Percentiles rank a stretch among this genome's conserved stretches.
Evolutionary conservation across 2,888 invertebrate species (phyloP).

Genomic region (Altica lythri): DNA sequence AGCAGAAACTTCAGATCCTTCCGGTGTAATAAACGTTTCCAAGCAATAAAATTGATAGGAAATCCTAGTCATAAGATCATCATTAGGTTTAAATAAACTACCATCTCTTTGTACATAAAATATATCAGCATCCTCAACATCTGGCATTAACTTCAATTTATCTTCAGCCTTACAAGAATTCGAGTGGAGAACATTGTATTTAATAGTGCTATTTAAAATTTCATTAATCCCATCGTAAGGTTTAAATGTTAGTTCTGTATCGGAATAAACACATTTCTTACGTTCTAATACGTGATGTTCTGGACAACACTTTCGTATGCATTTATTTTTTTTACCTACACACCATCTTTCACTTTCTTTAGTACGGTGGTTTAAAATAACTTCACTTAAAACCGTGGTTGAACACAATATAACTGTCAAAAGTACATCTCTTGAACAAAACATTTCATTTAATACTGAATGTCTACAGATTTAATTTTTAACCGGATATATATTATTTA

Average conservation of each 20-base stretch:
- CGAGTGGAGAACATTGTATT: conserved; percentile 34
- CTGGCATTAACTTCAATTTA: conserved; percentile 29
- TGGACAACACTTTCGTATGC: conserved; percentile 41
- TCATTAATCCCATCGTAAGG: conserved; percentile 31
- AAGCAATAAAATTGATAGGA: conserved; percentile 35
- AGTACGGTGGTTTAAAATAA: conserved; percentile 27
- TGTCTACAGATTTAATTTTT: conserved; percentile 7
- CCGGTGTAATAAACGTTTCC: conserved; percentile 23
- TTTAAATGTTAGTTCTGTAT: conserved; percentile 27
- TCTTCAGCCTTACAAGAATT: conserved; percentile 24
- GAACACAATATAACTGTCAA: conserved; percentile 6
- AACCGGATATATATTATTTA: conserved; percentile 11
- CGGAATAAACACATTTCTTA: conserved; percentile 26
- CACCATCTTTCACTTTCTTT: conserved; percentile 29
- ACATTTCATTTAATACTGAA: conserved; percentile 6
- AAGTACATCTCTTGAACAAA: not conserved
- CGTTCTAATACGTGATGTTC: conserved; percentile 31
- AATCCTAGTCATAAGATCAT: conserved; percentile 16
- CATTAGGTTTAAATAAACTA: conserved; percentile 32
- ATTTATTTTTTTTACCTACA: conserved; percentile 3
- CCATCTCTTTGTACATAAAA: conserved; percentile 39
- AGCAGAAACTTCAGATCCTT: conserved; percentile 21
- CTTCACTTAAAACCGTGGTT: not conserved
- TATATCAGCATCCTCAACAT: conserved; percentile 13
- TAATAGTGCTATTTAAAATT: conserved; percentile 19